phyloP scores from a whole-genome alignment of 2,888 invertebrate genomes.

The Conistra vaccinii region DNA sequence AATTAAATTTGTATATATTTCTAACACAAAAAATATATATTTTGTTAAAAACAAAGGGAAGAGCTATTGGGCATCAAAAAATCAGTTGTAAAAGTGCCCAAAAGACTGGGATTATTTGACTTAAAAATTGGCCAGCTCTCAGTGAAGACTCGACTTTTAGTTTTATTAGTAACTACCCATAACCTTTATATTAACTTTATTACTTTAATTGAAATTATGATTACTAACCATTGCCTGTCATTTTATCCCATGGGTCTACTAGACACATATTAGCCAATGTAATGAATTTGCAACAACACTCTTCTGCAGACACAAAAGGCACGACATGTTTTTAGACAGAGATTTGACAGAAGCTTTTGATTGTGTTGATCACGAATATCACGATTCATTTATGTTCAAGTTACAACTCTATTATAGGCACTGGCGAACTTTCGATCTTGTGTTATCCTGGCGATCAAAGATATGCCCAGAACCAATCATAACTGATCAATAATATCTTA shows the following conservation, averaged over 20 bases:
- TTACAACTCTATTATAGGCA: not conserved
- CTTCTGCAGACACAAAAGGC: not conserved
- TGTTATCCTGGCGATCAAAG: not conserved
- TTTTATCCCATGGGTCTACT: not conserved
- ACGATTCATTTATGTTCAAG: conserved; percentile 1
- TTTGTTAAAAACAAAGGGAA: no score
- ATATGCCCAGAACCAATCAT: not conserved
- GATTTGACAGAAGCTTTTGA: conserved; percentile 20
- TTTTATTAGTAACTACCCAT: conserved; percentile 9
- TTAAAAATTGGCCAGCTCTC: no score
- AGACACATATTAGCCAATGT: not conserved
- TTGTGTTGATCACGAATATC: conserved; percentile 14
- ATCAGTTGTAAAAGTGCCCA: no score
- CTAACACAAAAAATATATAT: no score
- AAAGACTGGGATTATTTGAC: no score
- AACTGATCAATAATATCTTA: not conserved
- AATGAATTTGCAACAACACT: not conserved
- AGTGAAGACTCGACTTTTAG: no score
- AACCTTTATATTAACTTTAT: conserved; percentile 6
- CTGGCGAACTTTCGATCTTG: not conserved
- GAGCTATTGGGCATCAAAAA: no score
- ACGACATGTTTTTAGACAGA: not conserved
- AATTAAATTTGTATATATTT: conserved; percentile 12
- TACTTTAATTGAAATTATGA: conserved; percentile 24
- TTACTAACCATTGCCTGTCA: not conserved